Percentiles rank a stretch among this genome's conserved stretches.
Conservation (phyloP, 2,888 invertebrate genomes). For the Xylota segnis region DNA sequence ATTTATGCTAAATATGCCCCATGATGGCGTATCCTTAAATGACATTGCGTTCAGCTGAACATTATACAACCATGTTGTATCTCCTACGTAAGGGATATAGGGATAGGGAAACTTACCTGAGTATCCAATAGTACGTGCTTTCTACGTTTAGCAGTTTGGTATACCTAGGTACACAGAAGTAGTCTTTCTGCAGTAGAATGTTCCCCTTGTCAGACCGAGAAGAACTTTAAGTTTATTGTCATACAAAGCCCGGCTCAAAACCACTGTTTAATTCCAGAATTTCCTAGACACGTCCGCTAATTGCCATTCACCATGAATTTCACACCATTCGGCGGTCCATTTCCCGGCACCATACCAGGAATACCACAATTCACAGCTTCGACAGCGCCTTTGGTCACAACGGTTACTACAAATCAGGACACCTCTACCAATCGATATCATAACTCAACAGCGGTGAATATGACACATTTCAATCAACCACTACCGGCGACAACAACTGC, state of each 20-base stretch:
- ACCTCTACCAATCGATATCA: constrained; percentile 82
- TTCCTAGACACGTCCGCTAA: constrained; percentile 34
- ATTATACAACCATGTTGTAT: no score
- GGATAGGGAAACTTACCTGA: no score
- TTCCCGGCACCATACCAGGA: constrained; percentile 90
- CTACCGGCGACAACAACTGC: constrained; percentile 82
- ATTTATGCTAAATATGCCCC: no score
- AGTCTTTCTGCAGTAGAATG: no score
- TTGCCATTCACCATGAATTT: constrained; percentile 90
- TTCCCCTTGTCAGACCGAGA: no score
- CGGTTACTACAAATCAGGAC: constrained; percentile 83
- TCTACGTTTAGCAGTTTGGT: no score
- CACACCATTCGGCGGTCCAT: constrained; percentile 91
- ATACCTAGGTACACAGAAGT: no score
- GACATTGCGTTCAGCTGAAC: no score
- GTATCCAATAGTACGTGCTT: no score
- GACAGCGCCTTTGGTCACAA: constrained; percentile 86
- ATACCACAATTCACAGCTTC: constrained; percentile 91
- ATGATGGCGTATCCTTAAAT: no score
- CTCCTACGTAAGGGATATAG: no score
- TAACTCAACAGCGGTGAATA: constrained; percentile 80
- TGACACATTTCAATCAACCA: constrained; percentile 86
- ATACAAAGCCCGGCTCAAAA: background rate
- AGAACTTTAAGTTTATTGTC: no score
- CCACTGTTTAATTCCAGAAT: constrained; percentile 73